Base-by-base conservation (phyloP, 2,888 invertebrate genomes). In the Rugalucina vietnamica region DNA sequence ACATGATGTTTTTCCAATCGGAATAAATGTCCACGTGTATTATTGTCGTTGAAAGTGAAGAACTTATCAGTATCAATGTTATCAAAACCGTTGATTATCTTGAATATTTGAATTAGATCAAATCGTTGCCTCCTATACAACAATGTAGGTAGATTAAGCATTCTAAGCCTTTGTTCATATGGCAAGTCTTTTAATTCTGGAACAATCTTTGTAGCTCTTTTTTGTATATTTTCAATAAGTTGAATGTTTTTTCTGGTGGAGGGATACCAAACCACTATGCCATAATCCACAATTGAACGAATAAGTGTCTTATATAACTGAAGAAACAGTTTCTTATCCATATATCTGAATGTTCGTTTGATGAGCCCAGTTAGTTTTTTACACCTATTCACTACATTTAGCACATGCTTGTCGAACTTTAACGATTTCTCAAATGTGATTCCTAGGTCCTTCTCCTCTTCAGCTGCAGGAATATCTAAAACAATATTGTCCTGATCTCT, bases 41-140 rank as follows among this genome's bases (percentile, higher is more conserved):
- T n/a, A n/a, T 43, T 18, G 43, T 43, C 43, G 43, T 43, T 43
- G 8, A 60, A 60, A 12, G 10, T 60, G 29, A 60, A 60, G n/a
- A 60, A 60, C n/a, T 60, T 60, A n/a, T n/a, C n/a, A 12, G 60
- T 8, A 60, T n/a, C 24, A 60, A 60, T 60, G n/a, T 60, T n/a
- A 12, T 60, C 60, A n/a, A 60, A 60, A 8, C n/a, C 60, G n/a
- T 60, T 60, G 8, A 60, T 29, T 14, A n/a, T 60, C 60, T 60
- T n/a, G 60, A 60, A 60, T 60, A 29, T 60, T 60, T 60, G 60
- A 12, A 60, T 60, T 8, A 60, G n/a, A n/a, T 60, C 60, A 29
- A 10, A n/a, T 60, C 10, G 8, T 29, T 60, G 29, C n/a, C n/a
- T 60, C 24, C n/a, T 60, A n/a, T 60, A 29, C 29, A 29, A 12